Evolutionary conservation across 2,113 vertebrate genomes (phyloP).

Genomic region (Chlorodrepanis virens): DNA sequence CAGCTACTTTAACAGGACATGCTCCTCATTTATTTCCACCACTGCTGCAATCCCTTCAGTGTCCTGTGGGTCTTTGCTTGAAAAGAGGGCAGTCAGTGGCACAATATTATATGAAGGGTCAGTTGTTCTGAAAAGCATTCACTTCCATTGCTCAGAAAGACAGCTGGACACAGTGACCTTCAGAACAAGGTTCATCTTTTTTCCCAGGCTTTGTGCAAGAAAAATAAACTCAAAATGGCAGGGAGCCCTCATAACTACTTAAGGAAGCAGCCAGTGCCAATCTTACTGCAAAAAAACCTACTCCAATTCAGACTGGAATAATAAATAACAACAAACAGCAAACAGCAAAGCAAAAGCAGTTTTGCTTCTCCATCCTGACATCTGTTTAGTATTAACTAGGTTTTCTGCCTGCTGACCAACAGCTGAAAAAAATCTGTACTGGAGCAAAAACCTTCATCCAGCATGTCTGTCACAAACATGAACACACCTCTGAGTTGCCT

Average conservation of each 20-base stretch:
- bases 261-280: conserved; percentile 10
- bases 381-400: neutral
- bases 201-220: conserved; percentile 32
- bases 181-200: conserved; percentile 6
- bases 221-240: conserved; percentile 32
- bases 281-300: neutral
- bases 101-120: neutral
- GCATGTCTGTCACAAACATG: neutral
- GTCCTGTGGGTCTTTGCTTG: neutral
- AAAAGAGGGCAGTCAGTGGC: neutral
- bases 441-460: neutral
- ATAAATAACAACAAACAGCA: neutral
- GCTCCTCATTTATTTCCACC: neutral
- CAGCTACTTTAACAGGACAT: neutral
- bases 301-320: neutral
- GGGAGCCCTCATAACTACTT: neutral
- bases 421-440: neutral
- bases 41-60: neutral
- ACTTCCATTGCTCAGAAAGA: neutral
- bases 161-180: neutral
- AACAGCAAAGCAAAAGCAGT: neutral
- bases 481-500: neutral
- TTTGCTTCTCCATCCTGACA: neutral
- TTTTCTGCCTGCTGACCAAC: neutral
- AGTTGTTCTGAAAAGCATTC: neutral